Percentiles rank a stretch among this genome's conserved stretches.
phyloP scores from a whole-genome alignment of 1,140 invertebrate genomes.

The Archivesica marissinica region DNA sequence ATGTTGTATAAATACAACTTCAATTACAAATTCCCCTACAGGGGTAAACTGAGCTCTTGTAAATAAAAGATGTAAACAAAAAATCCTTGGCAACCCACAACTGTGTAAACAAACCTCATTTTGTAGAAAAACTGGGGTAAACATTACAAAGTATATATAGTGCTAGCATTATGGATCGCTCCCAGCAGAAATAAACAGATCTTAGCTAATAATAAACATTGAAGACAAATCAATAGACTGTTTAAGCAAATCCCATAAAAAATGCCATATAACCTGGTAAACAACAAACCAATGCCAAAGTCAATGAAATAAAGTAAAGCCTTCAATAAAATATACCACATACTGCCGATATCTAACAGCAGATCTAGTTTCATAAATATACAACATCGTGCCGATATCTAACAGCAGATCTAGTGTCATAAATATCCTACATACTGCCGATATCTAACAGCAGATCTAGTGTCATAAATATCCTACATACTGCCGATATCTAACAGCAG shows the following conservation, averaged over 20 bases:
- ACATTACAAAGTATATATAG: slow-evolving; percentile 66
- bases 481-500: no score
- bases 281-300: slow-evolving; percentile 3
- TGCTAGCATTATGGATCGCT: slow-evolving; percentile 51
- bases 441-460: no score
- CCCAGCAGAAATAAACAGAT: slow-evolving; percentile 62
- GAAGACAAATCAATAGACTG: slow-evolving; percentile 38
- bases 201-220: slow-evolving; percentile 55
- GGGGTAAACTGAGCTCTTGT: slow-evolving; percentile 63
- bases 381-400: no score
- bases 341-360: no score
- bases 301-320: no score
- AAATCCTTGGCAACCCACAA: slow-evolving; percentile 61
- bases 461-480: no score
- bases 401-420: no score
- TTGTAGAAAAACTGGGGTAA: slow-evolving; percentile 66
- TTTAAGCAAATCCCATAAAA: slow-evolving; percentile 3
- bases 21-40: slow-evolving; percentile 47
- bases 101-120: slow-evolving; percentile 71
- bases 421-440: no score
- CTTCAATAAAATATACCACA: no score
- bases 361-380: no score
- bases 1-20: slow-evolving; percentile 58
- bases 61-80: slow-evolving; percentile 72
- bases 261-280: slow-evolving; percentile 8